Base-by-base conservation (phyloP, 2,113 vertebrate species). In the Dunckerocampus dactyliophorus region DNA sequence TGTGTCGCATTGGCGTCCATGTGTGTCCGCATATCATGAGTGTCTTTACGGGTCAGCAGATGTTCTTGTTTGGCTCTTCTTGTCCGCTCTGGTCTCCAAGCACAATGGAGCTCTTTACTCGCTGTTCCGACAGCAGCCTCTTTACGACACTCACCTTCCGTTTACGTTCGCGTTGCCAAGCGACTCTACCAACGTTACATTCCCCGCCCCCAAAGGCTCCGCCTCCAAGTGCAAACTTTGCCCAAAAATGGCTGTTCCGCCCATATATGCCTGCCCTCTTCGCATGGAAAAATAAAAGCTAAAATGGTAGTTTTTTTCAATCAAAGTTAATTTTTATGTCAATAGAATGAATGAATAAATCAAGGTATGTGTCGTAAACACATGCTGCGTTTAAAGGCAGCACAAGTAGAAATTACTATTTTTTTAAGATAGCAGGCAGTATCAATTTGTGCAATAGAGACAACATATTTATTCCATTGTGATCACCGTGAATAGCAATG, bases 141-240 rank as follows among this genome's bases (percentile, higher is more conserved):
- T 80, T 59, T 80, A 68, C 91, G 90, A 91, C 91, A 77, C 19
- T 72, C 69, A 51, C 64, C 1, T 10, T 28, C 63, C 2, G 45
- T 89, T 91, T 90, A 79, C 89, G 90, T 55, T 76, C 67, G 62
- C 9, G 71, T 82, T 87, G 87, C 86, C 86, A 80, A 51, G 85
- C 82, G 69, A 87, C 71, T 46, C 51, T 81, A 85, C 77, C 66
- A 77, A 67, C 64, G 53, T 75, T 73, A 17, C 78, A 56, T 75
- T 73, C 31, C 76, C 69, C 76, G 65, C 1, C 76, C 39, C 65
- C 42, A 61, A 37, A 58, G 77, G 58, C 70, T 11, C 85, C 15
- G 7, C 21, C 43, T 69, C 46, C 80, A 2, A 28, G 7, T 16
- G 43, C 64, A 63, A 82, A 77, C 58, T 81, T 80, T 69, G 52